Evolutionary conservation across 2,797 vertebrate genomes (phyloP).

Genomic region (Gila robusta): DNA sequence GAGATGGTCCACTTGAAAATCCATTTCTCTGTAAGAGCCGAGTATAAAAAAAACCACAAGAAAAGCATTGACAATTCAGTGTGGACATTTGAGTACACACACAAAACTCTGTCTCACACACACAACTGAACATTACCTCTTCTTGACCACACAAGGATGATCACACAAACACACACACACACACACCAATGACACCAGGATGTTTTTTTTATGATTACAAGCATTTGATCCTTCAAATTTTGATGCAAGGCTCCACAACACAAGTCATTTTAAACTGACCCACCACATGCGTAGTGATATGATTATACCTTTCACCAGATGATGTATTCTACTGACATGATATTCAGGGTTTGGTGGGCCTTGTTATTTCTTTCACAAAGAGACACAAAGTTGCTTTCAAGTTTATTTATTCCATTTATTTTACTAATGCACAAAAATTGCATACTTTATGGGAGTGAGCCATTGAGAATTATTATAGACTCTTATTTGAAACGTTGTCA

Average conservation of each 20-base stretch:
- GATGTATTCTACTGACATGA: background rate
- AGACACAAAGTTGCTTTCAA: background rate
- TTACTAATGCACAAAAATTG: background rate
- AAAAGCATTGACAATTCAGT: slow-evolving; percentile 16
- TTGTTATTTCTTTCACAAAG: background rate
- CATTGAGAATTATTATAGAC: background rate
- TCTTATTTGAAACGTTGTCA: background rate
- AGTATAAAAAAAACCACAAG: background rate
- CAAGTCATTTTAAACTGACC: background rate
- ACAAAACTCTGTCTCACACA: background rate
- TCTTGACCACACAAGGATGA: background rate
- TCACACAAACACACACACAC: background rate
- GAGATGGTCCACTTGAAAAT: slow-evolving; percentile 38
- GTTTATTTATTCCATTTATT: background rate
- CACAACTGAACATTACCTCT: slow-evolving; percentile 2
- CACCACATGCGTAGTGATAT: background rate
- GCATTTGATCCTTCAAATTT: slow-evolving; percentile 12
- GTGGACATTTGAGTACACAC: background rate
- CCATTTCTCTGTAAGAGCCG: background rate
- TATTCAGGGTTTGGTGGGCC: background rate
- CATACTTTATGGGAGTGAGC: too few species aligned
- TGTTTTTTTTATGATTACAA: slow-evolving; percentile 14
- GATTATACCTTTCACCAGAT: background rate
- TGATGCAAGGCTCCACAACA: background rate
- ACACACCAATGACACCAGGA: background rate